Percentiles rank a stretch among this genome's conserved stretches.
Conservation (phyloP, 2,113 vertebrate genomes). For the Cyprinodon brontotheroides region DNA sequence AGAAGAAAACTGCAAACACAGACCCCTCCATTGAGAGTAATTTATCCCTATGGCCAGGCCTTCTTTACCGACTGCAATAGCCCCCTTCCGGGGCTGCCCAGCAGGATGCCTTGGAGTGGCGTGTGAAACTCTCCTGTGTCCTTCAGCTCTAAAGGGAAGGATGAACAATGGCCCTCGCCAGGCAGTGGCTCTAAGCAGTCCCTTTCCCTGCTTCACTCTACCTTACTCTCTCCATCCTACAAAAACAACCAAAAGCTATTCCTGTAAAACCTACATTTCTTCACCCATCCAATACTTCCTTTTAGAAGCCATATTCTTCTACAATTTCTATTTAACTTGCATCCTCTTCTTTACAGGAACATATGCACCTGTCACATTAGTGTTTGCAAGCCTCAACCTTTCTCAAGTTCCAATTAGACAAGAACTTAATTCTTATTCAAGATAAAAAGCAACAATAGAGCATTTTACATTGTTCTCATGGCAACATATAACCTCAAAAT, state of each 20-base stretch:
- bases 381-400: neutral
- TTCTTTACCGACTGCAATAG: conserved; percentile 72
- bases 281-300: conserved; percentile 17
- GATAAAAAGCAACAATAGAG: conserved; percentile 19
- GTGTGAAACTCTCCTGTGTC: conserved; percentile 81
- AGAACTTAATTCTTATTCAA: conserved; percentile 36
- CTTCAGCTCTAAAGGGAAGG: conserved; percentile 74
- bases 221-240: conserved; percentile 49
- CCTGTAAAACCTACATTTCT: conserved; percentile 44
- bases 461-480: conserved; percentile 71
- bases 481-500: conserved; percentile 67
- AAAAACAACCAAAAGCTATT: conserved; percentile 60
- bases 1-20: conserved; percentile 71
- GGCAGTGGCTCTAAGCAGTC: conserved; percentile 74
- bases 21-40: conserved; percentile 75
- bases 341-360: conserved; percentile 1
- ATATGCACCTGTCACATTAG: neutral
- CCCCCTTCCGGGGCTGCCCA: conserved; percentile 76
- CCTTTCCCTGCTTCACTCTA: conserved; percentile 51
- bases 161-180: conserved; percentile 78
- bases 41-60: conserved; percentile 73
- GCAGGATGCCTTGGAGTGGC: conserved; percentile 78
- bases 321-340: neutral
- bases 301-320: conserved; percentile 19
- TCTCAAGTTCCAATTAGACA: conserved; percentile 14